Evolutionary conservation across 2,797 vertebrate species (phyloP).

Genomic region (Pteronotus mesoamericanus): DNA sequence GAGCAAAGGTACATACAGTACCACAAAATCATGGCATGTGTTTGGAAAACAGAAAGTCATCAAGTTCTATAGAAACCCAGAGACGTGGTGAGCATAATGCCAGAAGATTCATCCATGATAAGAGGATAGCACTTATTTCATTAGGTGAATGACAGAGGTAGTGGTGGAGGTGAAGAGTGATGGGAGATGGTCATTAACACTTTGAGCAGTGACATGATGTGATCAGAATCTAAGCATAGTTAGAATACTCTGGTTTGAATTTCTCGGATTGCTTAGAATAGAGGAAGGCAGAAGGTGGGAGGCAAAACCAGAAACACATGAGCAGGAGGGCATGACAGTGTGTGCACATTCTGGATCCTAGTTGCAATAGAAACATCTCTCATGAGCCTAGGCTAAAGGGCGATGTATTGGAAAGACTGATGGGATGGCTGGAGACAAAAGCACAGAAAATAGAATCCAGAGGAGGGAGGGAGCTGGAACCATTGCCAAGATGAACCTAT

Average conservation of each 20-base stretch:
- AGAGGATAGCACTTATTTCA: not conserved
- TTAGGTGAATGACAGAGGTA: not conserved
- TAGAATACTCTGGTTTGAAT: not conserved
- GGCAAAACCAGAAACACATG: not conserved
- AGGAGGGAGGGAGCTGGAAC: not conserved
- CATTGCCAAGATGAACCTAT: not conserved
- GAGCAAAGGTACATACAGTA: not conserved
- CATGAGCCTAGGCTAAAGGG: not conserved
- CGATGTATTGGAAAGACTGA: not conserved
- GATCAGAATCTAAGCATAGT: not conserved
- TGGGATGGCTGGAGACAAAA: not conserved
- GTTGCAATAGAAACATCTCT: not conserved
- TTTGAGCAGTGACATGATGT: not conserved
- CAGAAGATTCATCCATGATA: not conserved
- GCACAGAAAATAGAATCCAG: not conserved
- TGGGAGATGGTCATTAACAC: not conserved
- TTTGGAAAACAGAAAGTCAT: not conserved
- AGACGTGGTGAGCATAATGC: not conserved
- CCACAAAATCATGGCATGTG: not conserved
- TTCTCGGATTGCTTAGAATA: not conserved
- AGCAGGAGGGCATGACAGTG: rapidly evolving
- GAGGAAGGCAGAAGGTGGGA: not conserved
- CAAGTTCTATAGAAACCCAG: not conserved
- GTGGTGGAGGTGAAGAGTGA: not conserved
- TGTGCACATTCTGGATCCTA: not conserved